Evolutionary conservation across 1,140 invertebrate genomes (phyloP).

Genomic region (Galleria mellonella): DNA sequence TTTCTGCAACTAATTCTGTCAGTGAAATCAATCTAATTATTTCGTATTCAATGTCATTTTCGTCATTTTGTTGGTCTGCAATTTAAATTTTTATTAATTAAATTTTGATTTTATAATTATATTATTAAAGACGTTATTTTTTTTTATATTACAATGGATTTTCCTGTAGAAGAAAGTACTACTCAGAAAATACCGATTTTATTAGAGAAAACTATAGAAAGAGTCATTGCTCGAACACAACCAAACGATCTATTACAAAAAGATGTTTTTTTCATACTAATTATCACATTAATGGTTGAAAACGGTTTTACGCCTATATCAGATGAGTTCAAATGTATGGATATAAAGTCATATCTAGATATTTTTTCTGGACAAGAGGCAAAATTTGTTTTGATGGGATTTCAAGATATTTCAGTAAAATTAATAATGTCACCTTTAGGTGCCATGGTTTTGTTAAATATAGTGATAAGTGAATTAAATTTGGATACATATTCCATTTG

Average conservation of each 20-base stretch:
- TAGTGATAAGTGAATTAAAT: slow-evolving; percentile 36
- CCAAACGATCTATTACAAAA: slow-evolving; percentile 33
- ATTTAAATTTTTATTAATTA: too few species aligned
- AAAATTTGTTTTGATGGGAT: slow-evolving; percentile 37
- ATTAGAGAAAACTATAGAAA: slow-evolving; percentile 30
- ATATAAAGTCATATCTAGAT: slow-evolving; percentile 31
- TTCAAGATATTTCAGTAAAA: slow-evolving; percentile 29
- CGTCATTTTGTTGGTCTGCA: too few species aligned
- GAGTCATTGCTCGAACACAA: slow-evolving; percentile 19
- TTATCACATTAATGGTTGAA: slow-evolving; percentile 44
- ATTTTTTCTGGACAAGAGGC: slow-evolving; percentile 30
- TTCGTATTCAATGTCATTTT: too few species aligned
- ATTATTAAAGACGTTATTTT: too few species aligned
- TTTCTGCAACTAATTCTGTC: too few species aligned
- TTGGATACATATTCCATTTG: slow-evolving; percentile 50
- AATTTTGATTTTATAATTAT: too few species aligned
- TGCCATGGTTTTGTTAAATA: slow-evolving; percentile 36
- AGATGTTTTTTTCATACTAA: slow-evolving; percentile 43
- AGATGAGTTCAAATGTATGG: slow-evolving; percentile 14
- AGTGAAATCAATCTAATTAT: too few species aligned
- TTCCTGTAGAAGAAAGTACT: slow-evolving; percentile 42
- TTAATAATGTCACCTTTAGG: slow-evolving; percentile 46
- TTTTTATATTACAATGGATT: too few species aligned
- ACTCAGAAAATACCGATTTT: slow-evolving; percentile 30
- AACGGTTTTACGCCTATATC: slow-evolving; percentile 40